These are phyloP conservation scores for Lethrus apterus DNA, from an alignment of 1,140 invertebrate genomes.

Conservation along the genomic window DNA sequence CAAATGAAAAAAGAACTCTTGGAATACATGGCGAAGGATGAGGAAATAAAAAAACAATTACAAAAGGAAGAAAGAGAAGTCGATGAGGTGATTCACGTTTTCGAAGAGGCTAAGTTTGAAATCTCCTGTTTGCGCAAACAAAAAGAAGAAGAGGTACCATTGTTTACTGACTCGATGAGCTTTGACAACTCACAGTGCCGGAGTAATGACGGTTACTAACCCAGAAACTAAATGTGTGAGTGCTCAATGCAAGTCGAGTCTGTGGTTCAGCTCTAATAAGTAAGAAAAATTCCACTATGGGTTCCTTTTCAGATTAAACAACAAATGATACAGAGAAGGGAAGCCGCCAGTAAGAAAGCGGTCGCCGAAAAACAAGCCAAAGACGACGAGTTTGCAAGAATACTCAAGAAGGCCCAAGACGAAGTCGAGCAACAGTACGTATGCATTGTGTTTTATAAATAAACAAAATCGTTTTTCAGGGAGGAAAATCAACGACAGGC, in stretches of 20 bases:
- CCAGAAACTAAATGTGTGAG: no score
- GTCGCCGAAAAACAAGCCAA: constrained; percentile 20
- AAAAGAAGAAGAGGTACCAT: constrained; percentile 24
- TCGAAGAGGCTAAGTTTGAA: constrained; percentile 24
- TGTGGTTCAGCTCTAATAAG: no score
- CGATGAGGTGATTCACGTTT: constrained; percentile 29
- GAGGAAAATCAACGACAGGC: constrained; percentile 10
- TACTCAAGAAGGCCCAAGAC: constrained; percentile 20
- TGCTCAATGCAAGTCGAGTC: no score
- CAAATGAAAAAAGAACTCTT: constrained; percentile 35
- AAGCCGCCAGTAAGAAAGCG: constrained; percentile 17
- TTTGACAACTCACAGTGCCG: no score
- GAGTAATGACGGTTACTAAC: no score
- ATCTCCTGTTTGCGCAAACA: constrained; percentile 29
- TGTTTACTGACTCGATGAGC: neutral
- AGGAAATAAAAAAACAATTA: constrained; percentile 10
- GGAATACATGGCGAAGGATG: constrained; percentile 25
- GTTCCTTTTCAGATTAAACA: constrained; percentile 9
- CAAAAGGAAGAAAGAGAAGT: constrained; percentile 29
- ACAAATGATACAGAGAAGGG: constrained; percentile 13
- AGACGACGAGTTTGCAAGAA: constrained; percentile 22
- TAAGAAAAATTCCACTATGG: no score
- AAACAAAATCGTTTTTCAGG: no score
- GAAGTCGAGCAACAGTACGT: neutral
- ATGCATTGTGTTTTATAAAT: no score